Evolutionary conservation across 2,888 invertebrate species (phyloP).

Genomic region (Chelonus formosanus): DNA sequence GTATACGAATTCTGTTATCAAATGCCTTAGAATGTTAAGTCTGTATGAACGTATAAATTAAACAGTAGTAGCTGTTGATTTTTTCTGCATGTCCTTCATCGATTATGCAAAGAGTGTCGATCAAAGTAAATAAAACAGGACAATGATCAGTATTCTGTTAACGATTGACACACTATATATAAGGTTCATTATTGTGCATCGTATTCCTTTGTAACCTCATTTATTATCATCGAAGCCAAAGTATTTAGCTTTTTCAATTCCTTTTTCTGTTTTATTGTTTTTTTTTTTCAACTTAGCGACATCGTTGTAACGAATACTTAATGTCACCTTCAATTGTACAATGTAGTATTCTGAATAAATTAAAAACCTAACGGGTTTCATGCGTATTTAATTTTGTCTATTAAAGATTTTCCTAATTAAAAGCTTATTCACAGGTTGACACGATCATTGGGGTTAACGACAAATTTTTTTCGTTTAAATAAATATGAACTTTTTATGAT

Average conservation of each 20-base stretch:
- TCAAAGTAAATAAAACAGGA: constrained; percentile 20
- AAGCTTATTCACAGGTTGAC: too few species aligned
- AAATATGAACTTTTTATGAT: too few species aligned
- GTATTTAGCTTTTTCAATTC: constrained; percentile 1
- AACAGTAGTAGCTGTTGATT: too few species aligned
- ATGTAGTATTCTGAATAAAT: constrained; percentile 7
- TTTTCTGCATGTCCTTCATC: neutral
- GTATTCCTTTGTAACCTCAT: neutral
- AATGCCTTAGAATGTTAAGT: too few species aligned
- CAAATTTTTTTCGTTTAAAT: too few species aligned
- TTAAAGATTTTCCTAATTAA: neutral
- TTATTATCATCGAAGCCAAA: neutral
- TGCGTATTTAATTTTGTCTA: constrained; percentile 1
- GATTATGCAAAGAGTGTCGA: constrained; percentile 9
- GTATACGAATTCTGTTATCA: neutral
- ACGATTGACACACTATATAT: constrained; percentile 19
- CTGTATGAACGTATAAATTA: too few species aligned
- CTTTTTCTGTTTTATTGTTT: neutral
- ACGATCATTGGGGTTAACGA: too few species aligned
- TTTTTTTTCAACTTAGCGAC: neutral
- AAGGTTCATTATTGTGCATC: constrained; percentile 14
- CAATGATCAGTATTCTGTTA: constrained; percentile 31
- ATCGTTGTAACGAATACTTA: constrained; percentile 3
- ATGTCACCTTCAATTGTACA: constrained; percentile 8
- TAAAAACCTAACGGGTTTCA: constrained; percentile 7